Evolutionary conservation across 2,797 vertebrate species (phyloP).

Genomic region (Enoplosus armatus): DNA sequence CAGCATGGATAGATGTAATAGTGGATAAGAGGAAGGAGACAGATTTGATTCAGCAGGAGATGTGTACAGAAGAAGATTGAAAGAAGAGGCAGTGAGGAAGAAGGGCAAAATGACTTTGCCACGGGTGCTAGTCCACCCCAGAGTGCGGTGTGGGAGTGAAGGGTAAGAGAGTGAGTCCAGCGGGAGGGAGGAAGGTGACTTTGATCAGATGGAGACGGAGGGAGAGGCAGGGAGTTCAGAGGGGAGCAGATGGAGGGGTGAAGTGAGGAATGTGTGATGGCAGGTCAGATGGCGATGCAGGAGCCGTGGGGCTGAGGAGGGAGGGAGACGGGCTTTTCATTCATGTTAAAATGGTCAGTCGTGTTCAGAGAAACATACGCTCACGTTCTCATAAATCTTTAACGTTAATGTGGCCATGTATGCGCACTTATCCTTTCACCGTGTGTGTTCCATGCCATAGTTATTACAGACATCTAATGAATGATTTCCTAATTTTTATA

Average conservation of each 20-base stretch:
- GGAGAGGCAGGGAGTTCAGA: slow-evolving; percentile 59
- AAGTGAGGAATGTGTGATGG: slow-evolving; percentile 58
- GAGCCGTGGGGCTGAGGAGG: slow-evolving; percentile 18
- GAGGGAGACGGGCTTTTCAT: not conserved
- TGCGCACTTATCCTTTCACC: not conserved
- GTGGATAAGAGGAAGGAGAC: not conserved
- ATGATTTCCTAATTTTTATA: not conserved
- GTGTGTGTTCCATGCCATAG: not conserved
- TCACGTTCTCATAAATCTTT: slow-evolving; percentile 4
- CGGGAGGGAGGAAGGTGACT: slow-evolving; percentile 69
- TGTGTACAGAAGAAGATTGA: not conserved
- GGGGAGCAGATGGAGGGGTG: slow-evolving; percentile 73
- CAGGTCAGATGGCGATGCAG: slow-evolving; percentile 52
- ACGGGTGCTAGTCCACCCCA: slow-evolving; percentile 59
- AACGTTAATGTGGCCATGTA: not conserved
- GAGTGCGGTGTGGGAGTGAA: slow-evolving; percentile 31
- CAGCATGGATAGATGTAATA: not conserved
- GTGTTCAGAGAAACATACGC: not conserved
- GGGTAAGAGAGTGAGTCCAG: slow-evolving; percentile 45
- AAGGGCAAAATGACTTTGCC: slow-evolving; percentile 55
- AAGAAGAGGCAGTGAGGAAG: slow-evolving; percentile 3
- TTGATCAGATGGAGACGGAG: slow-evolving; percentile 64
- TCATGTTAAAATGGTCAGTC: not conserved
- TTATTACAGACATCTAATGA: not conserved
- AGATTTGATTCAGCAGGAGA: slow-evolving; percentile 16